Base-by-base conservation (phyloP, 2,888 invertebrate genomes). In the Erynnis tages region DNA sequence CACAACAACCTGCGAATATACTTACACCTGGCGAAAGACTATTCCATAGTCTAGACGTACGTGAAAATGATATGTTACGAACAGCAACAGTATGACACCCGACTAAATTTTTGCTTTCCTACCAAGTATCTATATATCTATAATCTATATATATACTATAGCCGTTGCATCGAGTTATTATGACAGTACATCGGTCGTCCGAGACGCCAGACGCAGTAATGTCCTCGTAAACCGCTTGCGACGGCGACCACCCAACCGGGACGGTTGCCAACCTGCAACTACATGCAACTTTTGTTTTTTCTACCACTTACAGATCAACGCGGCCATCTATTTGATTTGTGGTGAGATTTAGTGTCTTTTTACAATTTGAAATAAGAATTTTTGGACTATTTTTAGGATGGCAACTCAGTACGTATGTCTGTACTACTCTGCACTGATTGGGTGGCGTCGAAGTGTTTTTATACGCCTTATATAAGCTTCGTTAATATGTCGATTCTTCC, bases 121-220 rank as follows among this genome's bases (percentile, higher is more conserved):
- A n/a, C n/a, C n/a, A n/a, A n/a, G n/a, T n/a, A n/a, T n/a, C n/a
- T n/a, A n/a, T n/a, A n/a, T n/a, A n/a, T n/a, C n/a, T n/a, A n/a
- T n/a, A n/a, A n/a, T n/a, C n/a, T n/a, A n/a, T n/a, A n/a, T n/a
- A n/a, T n/a, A n/a, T 5, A 7, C 25, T 2, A 13, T 6, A 30
- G 13, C 30, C 13, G 8, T 14, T 16, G 32, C 14, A 14, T 14
- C 32, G 32, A 13, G 14, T 6, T 35, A 37, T 19, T 10, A 37
- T 21, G 21, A 37, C 11, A 37, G 37, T 37, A 21, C 6, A 35
- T 37, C 37, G 21, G 34, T 17, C 11, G 37, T 21, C n/a, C 21
- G 37, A 45, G 44, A 45, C 45, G 45, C 34, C 45, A 45, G 45
- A 45, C 45, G n/a, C 34, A 45, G 21, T 34, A 25, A 45, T 34